Evolutionary conservation across 2,113 vertebrate genomes (phyloP).

Genomic region (Ranitomeya variabilis): DNA sequence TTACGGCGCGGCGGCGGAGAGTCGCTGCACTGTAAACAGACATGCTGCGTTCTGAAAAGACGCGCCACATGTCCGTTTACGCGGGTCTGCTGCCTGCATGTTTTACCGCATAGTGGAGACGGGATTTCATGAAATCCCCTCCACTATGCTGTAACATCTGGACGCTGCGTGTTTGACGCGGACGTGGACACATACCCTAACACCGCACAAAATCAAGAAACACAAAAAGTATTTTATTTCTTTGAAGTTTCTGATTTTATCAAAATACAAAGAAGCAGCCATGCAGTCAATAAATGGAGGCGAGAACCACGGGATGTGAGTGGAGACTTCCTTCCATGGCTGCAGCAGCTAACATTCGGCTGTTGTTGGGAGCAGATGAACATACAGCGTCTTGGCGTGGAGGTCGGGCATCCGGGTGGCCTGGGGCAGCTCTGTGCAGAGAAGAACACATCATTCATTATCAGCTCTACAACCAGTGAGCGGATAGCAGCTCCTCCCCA

Average conservation of each 20-base stretch:
- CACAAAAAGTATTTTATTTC: constrained; percentile 9
- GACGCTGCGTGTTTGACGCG: too few relatives aligned
- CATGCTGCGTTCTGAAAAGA: too few relatives aligned
- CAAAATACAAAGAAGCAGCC: neutral
- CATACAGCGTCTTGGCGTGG: constrained; percentile 37
- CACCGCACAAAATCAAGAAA: neutral
- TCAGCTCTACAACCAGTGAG: neutral
- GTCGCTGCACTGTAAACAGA: too few relatives aligned
- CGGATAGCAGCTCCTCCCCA: neutral
- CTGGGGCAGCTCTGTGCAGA: constrained; percentile 1
- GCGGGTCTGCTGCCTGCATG: too few relatives aligned
- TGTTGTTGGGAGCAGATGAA: constrained; percentile 38
- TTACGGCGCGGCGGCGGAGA: too few relatives aligned
- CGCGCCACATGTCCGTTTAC: too few relatives aligned
- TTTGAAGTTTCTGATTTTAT: neutral
- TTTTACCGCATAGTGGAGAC: too few relatives aligned
- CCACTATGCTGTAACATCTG: too few relatives aligned
- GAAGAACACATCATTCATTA: neutral
- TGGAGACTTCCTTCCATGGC: neutral
- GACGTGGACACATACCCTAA: too few relatives aligned
- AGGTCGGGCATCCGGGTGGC: neutral
- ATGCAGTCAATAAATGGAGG: neutral
- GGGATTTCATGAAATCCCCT: too few relatives aligned
- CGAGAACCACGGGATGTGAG: neutral
- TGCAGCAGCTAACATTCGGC: constrained; percentile 29